Base-by-base conservation (phyloP, 2,797 vertebrate genomes). In the Alca torda region DNA sequence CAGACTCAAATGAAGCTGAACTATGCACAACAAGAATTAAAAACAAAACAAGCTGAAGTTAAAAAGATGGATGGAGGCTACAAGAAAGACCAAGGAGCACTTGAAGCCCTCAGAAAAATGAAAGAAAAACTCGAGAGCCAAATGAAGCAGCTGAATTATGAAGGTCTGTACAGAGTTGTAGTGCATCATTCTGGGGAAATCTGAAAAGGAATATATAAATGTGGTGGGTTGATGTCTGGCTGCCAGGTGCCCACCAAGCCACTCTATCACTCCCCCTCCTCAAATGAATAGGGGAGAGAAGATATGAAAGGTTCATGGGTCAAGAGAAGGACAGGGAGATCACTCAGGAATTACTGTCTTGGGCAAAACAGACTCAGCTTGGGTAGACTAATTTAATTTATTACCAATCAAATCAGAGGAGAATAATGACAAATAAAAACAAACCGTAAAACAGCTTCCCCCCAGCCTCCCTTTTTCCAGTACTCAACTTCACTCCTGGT, bases 1-100 rank as follows among this genome's bases (percentile, higher is more conserved):
- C 84, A 99, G 99, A 98, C 99, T 87, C 98, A 99, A 90, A 99
- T 99, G 99, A 99, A 99, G 50, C 92, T 99, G 97, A 99, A 98
- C 84, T 99, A 99, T 61, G 98, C 99, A 39, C 98, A 98, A 87
- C 95, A 99, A 67, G 99, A 99, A 93, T 96, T 99, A 87, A 99
- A 99, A 95, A 98, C 97, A 83, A 99, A 99, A 95, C 98, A 99
- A 97, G 97, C 98, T 14, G 99, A 99, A 97, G 98, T 99, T 80
- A 99, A 99, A 95, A 99, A 99, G 90, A 98, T 99, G 99, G 99
- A 99, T 78, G 78, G 95, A 50, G 98, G 98, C 39, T 99, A 99
- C 96, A 99, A 98, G 96, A 99, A 99, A 88, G 99, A 99, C 90
- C 97, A 98, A 94, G 98, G 99, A 56, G 84, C 97, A 28, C 95